Evolutionary conservation across 2,888 invertebrate species (phyloP), one percentile per base, ranked within the genome.

Genomic region (Podotricha telesiphe): DNA sequence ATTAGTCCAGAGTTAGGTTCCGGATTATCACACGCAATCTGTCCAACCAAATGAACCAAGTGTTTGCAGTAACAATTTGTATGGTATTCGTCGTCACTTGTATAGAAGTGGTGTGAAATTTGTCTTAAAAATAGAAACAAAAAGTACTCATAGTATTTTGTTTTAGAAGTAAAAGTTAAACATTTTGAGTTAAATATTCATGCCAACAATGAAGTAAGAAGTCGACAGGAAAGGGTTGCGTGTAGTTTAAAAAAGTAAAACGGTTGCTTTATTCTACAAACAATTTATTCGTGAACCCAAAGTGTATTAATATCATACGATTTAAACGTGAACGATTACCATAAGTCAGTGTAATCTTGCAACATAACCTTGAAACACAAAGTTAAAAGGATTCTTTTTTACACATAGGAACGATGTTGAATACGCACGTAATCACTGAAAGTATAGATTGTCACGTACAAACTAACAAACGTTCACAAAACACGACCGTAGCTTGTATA

Each of bases 191-290:
- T 22, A 17, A 42, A 28, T 64, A 55, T 42, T 56, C 68, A 69
- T 67, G 69, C 72, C 69, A 72, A 69, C 69, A 67, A 61, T 42
- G 65, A 66, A 67, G 64, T 69, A 69, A 72, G 67, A 69, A 72
- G 68, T 67, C 67, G 28, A 70, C 50, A 63, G 53, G 59, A 62
- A 59, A 67, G 64, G 42, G 50, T 71, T 62, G 73, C 71, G 65
- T 73, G 73, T 71, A 65, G 53, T 69, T 69, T 62, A 68, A 63
- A 71, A 62, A 56, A 59, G 53, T 61, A 45, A 66, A 66, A 62
- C 45, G 48, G 62, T 68, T 55, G 63, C 37, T 28, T 69, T 68
- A 45, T 65, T 66, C 55, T 56, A 53, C 28, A 55, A 56, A 37
- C 34, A 42, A 47, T 62, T 64, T 65, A 45, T 47, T 62, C 62